These are phyloP conservation scores for Conus betulinus DNA, from an alignment of 1,140 invertebrate species.

Conservation along the genomic window DNA sequence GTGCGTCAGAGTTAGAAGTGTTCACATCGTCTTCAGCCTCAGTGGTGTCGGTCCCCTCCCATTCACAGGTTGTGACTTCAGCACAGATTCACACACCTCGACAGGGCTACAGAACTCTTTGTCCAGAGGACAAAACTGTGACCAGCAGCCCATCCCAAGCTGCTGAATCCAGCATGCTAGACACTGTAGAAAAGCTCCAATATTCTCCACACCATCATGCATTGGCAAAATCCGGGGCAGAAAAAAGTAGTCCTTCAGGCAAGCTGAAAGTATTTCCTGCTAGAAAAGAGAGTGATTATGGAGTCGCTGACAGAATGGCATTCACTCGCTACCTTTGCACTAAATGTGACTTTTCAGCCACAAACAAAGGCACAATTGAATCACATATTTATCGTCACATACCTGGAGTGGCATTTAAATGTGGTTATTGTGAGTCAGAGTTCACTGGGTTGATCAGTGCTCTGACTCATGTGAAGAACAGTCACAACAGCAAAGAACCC, in stretches of 20 bases:
- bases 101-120: not conserved
- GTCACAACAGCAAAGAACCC: constrained; percentile 50
- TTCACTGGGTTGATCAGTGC: constrained; percentile 50
- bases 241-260: not conserved
- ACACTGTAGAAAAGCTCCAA: not conserved
- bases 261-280: constrained; percentile 5
- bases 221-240: not conserved
- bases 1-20: not conserved
- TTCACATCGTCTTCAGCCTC: not conserved
- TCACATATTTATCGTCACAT: constrained; percentile 61
- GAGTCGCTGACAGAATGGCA: not conserved
- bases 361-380: constrained; percentile 52
- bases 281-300: not conserved
- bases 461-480: constrained; percentile 52
- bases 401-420: constrained; percentile 56
- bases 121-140: not conserved
- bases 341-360: constrained; percentile 52
- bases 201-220: not conserved
- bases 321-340: constrained; percentile 46
- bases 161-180: not conserved
- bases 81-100: not conserved
- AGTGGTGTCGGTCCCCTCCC: not conserved
- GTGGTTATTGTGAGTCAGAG: constrained; percentile 52
- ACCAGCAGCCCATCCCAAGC: constrained; percentile 4
- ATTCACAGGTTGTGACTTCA: not conserved